Conservation (phyloP, 2,888 invertebrate species). For the Gordius sp. region DNA sequence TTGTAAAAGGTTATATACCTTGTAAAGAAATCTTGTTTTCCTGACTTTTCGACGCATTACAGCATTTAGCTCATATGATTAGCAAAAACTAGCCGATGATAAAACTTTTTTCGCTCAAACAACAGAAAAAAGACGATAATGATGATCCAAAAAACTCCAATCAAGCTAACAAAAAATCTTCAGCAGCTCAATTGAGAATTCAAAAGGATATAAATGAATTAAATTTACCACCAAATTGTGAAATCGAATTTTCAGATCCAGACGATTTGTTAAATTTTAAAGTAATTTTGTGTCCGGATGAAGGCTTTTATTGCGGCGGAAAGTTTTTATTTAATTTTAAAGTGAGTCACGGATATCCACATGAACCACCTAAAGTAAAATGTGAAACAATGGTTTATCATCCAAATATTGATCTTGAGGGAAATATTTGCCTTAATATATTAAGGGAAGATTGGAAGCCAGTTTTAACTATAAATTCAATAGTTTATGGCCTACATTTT, state of each 20-base stretch:
- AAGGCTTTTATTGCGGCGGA: slow-evolving; percentile 80
- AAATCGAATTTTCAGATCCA: slow-evolving; percentile 75
- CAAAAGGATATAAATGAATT: slow-evolving; percentile 94
- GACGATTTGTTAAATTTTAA: slow-evolving; percentile 86
- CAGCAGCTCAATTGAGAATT: slow-evolving; percentile 80
- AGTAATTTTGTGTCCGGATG: slow-evolving; percentile 78
- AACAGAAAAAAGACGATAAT: slow-evolving; percentile 71
- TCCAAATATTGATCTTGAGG: slow-evolving; percentile 88
- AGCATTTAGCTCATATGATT: too few relatives aligned
- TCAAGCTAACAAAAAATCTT: slow-evolving; percentile 42
- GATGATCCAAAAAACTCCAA: slow-evolving; percentile 19
- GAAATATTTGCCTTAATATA: slow-evolving; percentile 87
- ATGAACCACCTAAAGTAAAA: slow-evolving; percentile 91
- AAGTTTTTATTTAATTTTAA: slow-evolving; percentile 84
- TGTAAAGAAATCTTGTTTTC: too few relatives aligned
- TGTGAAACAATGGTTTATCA: slow-evolving; percentile 91
- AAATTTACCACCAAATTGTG: slow-evolving; percentile 81
- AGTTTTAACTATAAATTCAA: slow-evolving; percentile 79
- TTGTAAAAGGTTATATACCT: too few relatives aligned
- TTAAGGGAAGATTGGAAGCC: slow-evolving; percentile 93
- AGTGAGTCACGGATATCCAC: slow-evolving; percentile 86
- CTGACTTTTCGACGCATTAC: too few relatives aligned
- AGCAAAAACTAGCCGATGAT: too few relatives aligned
- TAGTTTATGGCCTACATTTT: slow-evolving; percentile 87
- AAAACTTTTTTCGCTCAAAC: slow-evolving; percentile 85